Conservation (phyloP, 2,888 invertebrate genomes). For the Baronia brevicornis region DNA sequence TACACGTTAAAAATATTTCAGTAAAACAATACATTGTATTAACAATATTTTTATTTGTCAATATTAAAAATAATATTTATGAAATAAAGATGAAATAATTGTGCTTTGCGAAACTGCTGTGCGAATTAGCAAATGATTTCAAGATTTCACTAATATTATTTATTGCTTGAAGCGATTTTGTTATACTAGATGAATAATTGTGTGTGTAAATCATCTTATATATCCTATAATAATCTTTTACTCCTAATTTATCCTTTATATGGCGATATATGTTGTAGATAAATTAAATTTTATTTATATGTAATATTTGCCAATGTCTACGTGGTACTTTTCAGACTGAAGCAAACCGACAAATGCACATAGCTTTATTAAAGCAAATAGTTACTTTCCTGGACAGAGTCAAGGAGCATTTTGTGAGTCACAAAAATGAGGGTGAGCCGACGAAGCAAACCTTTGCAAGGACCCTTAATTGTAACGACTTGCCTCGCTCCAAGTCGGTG, state of each 20-base stretch:
- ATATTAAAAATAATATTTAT: no score
- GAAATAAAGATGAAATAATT: no score
- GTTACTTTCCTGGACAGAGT: conserved; percentile 81
- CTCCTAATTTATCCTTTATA: no score
- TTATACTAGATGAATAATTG: no score
- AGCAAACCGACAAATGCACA: conserved; percentile 82
- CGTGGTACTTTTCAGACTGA: conserved; percentile 76
- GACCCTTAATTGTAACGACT: conserved; percentile 41
- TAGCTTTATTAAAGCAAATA: conserved; percentile 82
- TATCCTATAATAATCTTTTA: no score
- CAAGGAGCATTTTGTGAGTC: conserved; percentile 77
- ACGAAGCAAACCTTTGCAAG: conserved; percentile 30
- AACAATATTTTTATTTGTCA: conserved; percentile 22
- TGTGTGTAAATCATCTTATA: no score
- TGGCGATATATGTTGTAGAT: not conserved
- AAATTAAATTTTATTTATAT: not conserved
- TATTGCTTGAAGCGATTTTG: no score
- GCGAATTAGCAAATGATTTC: no score
- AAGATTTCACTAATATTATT: no score
- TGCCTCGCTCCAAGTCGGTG: conserved; percentile 61
- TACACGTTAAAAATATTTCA: conserved; percentile 1
- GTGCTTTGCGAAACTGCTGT: no score
- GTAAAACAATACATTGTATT: conserved; percentile 39
- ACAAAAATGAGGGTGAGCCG: conserved; percentile 34
- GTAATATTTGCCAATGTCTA: conserved; percentile 25